Conservation (phyloP, 2,888 invertebrate species). For the Metalampra italica region DNA sequence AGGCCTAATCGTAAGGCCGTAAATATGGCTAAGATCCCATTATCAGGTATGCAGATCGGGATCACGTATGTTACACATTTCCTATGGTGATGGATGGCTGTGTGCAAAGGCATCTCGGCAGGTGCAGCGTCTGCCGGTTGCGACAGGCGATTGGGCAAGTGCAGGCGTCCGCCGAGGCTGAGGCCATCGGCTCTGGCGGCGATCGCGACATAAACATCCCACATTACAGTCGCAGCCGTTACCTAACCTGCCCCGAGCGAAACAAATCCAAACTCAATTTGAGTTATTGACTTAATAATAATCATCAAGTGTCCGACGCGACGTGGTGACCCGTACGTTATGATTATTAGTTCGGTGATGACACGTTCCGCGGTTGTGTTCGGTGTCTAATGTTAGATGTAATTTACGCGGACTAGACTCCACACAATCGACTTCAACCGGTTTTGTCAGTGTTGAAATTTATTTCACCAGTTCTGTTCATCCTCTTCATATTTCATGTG, state of each 20-base stretch:
- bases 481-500: slow-evolving; percentile 20
- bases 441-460: slow-evolving; percentile 42
- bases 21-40: too few relatives aligned
- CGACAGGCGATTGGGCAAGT: slow-evolving; percentile 72
- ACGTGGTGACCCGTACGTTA: slow-evolving; percentile 24
- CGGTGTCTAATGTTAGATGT: slow-evolving; percentile 22
- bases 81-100: slow-evolving; percentile 46
- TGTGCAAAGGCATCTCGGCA: slow-evolving; percentile 68
- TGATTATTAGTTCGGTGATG: slow-evolving; percentile 29
- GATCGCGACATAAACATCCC: slow-evolving; percentile 67
- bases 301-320: slow-evolving; percentile 32
- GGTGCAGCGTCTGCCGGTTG: slow-evolving; percentile 71
- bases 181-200: slow-evolving; percentile 56
- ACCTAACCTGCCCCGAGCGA: slow-evolving; percentile 56
- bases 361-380: slow-evolving; percentile 20
- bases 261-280: slow-evolving; percentile 65
- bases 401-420: slow-evolving; percentile 35
- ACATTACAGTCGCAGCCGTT: slow-evolving; percentile 55
- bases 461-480: slow-evolving; percentile 43
- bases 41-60: slow-evolving; percentile 24
- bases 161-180: slow-evolving; percentile 38
- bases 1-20: too few relatives aligned
- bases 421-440: slow-evolving; percentile 38
- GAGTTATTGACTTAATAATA: slow-evolving; percentile 41
- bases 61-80: slow-evolving; percentile 37